These are phyloP conservation scores for Reticulitermes lucifugus DNA, from an alignment of 2,888 invertebrate species.

Conservation along the genomic window DNA sequence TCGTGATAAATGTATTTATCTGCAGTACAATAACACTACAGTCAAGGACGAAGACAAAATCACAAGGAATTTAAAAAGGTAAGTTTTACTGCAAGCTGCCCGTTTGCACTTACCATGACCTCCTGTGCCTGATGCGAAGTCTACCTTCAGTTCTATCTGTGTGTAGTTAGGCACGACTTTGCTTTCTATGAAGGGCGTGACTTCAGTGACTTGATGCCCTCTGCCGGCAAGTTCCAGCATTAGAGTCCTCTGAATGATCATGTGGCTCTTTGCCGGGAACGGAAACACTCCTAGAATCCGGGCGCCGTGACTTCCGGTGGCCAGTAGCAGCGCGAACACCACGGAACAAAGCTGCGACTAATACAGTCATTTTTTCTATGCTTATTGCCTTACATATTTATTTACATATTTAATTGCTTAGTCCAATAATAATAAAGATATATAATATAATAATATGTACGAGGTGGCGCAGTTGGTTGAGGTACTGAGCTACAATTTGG, in stretches of 20 bases:
- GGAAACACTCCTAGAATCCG: constrained; percentile 66
- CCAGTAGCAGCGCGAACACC: constrained; percentile 56
- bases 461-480: too few relatives aligned
- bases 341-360: neutral
- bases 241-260: constrained; percentile 63
- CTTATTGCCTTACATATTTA: too few relatives aligned
- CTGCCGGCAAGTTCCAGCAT: constrained; percentile 49
- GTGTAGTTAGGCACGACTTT: constrained; percentile 37
- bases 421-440: too few relatives aligned
- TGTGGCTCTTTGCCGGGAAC: constrained; percentile 68
- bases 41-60: too few relatives aligned
- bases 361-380: too few relatives aligned
- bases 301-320: constrained; percentile 60
- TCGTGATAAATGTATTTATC: too few relatives aligned
- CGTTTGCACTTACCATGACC: neutral
- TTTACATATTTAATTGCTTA: too few relatives aligned
- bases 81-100: too few relatives aligned
- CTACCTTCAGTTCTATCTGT: constrained; percentile 1
- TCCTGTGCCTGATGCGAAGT: neutral
- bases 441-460: too few relatives aligned
- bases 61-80: too few relatives aligned
- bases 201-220: constrained; percentile 52
- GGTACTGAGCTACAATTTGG: too few relatives aligned
- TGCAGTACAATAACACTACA: too few relatives aligned
- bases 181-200: constrained; percentile 31